Conservation (phyloP, 2,797 vertebrate species). For the Pachyuromys duprasi region DNA sequence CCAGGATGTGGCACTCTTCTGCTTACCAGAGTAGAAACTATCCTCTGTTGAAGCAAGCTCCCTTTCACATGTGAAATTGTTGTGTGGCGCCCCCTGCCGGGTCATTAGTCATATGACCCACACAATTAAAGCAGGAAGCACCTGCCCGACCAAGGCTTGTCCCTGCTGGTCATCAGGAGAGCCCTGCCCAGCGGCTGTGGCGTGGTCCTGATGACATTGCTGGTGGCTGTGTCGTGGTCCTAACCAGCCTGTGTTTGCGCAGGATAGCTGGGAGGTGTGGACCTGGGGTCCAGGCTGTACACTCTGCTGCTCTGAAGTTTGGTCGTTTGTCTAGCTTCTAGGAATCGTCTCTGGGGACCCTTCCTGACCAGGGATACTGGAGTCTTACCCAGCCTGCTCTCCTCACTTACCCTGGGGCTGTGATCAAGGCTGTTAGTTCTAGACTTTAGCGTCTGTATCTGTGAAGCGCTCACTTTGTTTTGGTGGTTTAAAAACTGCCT, state of each 20-base stretch:
- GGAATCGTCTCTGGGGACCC: not conserved
- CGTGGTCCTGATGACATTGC: too few species aligned
- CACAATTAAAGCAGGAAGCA: not conserved
- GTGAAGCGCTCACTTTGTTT: not conserved
- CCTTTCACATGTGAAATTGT: constrained; percentile 49
- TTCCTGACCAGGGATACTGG: not conserved
- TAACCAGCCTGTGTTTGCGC: too few species aligned
- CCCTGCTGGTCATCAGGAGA: not conserved
- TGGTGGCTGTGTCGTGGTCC: too few species aligned
- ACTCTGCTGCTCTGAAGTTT: not conserved
- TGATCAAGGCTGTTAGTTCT: not conserved
- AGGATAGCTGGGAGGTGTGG: not conserved
- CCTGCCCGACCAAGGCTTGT: not conserved
- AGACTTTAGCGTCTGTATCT: not conserved
- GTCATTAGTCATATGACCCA: not conserved
- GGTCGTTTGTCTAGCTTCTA: not conserved
- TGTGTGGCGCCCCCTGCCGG: constrained; percentile 76
- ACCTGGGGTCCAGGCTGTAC: too few species aligned
- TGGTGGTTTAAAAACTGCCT: not conserved
- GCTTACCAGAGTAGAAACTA: constrained; percentile 26
- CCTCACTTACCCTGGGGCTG: not conserved
- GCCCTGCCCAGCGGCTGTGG: too few species aligned
- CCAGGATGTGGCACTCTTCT: not conserved
- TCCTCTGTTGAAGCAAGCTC: not conserved
- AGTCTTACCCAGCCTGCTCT: not conserved